Percentiles rank a stretch among this genome's conserved stretches.
Conservation (phyloP, 2,797 vertebrate species). For the Limosa lapponica region DNA sequence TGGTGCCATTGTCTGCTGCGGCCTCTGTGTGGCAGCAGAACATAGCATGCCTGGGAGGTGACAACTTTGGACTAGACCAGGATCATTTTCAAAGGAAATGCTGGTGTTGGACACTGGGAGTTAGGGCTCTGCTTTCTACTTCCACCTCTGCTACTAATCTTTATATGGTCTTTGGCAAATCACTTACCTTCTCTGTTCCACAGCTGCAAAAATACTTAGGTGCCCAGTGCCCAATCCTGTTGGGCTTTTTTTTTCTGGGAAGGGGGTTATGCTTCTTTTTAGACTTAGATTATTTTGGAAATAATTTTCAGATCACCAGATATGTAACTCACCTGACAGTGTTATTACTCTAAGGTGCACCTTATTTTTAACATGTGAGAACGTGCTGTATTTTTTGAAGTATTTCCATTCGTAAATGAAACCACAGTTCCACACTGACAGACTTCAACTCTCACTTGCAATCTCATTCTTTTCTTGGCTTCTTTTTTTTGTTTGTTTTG, state of each 20-base stretch:
- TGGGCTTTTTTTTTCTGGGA: too few species aligned
- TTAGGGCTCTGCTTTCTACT: background rate
- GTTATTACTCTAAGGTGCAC: background rate
- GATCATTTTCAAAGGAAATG: background rate
- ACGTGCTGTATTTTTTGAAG: background rate
- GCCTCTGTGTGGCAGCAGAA: constrained; percentile 63
- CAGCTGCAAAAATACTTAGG: constrained; percentile 27
- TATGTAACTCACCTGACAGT: background rate
- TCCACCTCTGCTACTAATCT: constrained; percentile 2
- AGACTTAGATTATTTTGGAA: background rate
- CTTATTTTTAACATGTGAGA: background rate
- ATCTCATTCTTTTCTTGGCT: background rate
- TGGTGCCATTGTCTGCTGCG: background rate
- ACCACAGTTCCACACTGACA: background rate
- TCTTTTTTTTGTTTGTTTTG: too few species aligned
- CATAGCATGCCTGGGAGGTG: background rate
- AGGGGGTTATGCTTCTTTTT: background rate
- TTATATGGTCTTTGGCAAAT: constrained; percentile 9
- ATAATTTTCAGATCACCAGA: background rate
- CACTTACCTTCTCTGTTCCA: background rate
- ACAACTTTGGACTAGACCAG: background rate
- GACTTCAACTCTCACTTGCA: background rate
- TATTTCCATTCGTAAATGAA: background rate
- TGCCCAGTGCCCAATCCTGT: background rate
- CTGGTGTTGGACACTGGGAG: background rate